Conservation (phyloP, 2,797 vertebrate genomes). For the Peromyscus aztecus region DNA sequence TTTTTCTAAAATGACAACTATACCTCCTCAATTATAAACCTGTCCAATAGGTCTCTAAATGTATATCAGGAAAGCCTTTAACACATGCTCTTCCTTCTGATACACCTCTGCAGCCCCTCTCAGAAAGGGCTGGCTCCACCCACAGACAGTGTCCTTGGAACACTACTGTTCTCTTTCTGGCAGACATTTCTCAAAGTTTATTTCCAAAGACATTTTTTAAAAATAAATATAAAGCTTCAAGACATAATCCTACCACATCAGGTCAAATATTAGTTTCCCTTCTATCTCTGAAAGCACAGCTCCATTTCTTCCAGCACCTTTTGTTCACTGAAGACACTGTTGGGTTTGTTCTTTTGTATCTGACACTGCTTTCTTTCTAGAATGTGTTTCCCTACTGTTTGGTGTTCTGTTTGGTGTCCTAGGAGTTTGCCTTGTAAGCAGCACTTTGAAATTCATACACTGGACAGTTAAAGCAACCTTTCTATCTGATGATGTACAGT, state of each 20-base stretch:
- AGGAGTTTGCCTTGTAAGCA: not conserved
- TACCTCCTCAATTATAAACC: slow-evolving; percentile 18
- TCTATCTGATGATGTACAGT: not conserved
- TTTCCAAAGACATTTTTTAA: not conserved
- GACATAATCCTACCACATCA: not conserved
- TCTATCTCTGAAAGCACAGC: not conserved
- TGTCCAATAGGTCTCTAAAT: slow-evolving; percentile 66
- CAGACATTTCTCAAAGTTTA: slow-evolving; percentile 29
- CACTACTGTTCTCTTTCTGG: slow-evolving; percentile 42
- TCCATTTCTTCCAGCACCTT: not conserved
- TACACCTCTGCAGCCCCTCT: slow-evolving; percentile 16
- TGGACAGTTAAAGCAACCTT: not conserved
- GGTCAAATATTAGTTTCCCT: slow-evolving; percentile 43
- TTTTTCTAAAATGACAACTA: slow-evolving; percentile 70
- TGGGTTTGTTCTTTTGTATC: not conserved
- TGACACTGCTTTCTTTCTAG: slow-evolving; percentile 27
- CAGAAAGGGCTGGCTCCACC: slow-evolving; percentile 36
- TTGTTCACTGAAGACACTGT: not conserved
- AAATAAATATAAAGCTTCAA: slow-evolving; percentile 26
- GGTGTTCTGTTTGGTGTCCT: slow-evolving; percentile 35
- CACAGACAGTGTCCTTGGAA: not conserved
- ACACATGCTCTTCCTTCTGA: slow-evolving; percentile 18
- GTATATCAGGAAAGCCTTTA: slow-evolving; percentile 68
- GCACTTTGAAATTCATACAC: slow-evolving; percentile 13
- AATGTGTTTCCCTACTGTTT: slow-evolving; percentile 1